A percentile compares a stretch with the other conserved stretches of the same genome.
Evolutionary conservation across 2,113 vertebrate genomes (phyloP).

Genomic region (Pteronura brasiliensis): DNA sequence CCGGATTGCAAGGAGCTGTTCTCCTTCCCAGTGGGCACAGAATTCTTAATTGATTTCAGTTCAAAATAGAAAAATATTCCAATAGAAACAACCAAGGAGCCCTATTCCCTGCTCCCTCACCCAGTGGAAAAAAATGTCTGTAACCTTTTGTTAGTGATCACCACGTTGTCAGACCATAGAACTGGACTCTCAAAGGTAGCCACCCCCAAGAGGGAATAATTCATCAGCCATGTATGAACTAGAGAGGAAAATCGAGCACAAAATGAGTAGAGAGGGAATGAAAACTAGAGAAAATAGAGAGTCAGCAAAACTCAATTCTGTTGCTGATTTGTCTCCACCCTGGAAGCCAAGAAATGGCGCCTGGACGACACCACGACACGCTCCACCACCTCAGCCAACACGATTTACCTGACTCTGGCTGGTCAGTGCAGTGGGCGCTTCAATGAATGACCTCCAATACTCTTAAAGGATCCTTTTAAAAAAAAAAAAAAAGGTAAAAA

Average conservation of each 20-base stretch:
- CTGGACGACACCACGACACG: accelerated
- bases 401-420: background rate
- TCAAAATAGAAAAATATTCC: background rate
- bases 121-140: background rate
- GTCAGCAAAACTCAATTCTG: background rate
- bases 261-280: background rate
- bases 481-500: background rate
- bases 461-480: background rate
- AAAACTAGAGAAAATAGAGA: background rate
- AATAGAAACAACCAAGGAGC: background rate
- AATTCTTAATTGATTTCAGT: background rate
- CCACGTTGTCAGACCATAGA: background rate
- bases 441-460: background rate
- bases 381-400: background rate
- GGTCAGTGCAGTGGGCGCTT: background rate
- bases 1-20: background rate
- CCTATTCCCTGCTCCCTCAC: background rate
- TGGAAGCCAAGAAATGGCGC: background rate
- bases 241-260: background rate
- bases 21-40: background rate
- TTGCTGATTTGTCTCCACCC: background rate
- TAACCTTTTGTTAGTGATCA: background rate
- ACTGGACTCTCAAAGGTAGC: background rate
- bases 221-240: background rate
- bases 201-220: background rate